phyloP scores from a whole-genome alignment of 2,888 invertebrate species.

The Pseudolycoriella hygida region DNA sequence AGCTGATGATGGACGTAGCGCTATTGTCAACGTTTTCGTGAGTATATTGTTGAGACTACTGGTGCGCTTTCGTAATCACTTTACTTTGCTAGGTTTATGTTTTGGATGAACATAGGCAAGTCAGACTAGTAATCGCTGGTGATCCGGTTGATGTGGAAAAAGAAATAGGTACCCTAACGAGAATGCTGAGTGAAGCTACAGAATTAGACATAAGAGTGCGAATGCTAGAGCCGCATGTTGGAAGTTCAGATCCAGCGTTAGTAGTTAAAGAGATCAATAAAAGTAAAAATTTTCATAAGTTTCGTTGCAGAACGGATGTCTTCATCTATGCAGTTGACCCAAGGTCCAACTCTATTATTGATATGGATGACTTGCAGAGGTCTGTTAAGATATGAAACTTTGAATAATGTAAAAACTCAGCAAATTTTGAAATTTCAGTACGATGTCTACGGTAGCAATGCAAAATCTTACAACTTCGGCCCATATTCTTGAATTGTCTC shows the following conservation, averaged over 20 bases:
- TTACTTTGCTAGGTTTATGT: slow-evolving; percentile 47
- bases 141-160: slow-evolving; percentile 60
- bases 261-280: too few relatives aligned
- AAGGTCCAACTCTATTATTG: slow-evolving; percentile 59
- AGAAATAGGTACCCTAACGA: slow-evolving; percentile 49
- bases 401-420: too few relatives aligned
- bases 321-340: slow-evolving; percentile 76
- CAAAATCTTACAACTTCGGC: slow-evolving; percentile 45
- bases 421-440: slow-evolving; percentile 27
- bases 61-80: background rate
- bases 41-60: slow-evolving; percentile 27
- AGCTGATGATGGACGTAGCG: slow-evolving; percentile 63
- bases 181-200: slow-evolving; percentile 50
- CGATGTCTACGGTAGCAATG: slow-evolving; percentile 39
- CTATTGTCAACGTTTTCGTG: slow-evolving; percentile 73
- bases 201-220: slow-evolving; percentile 63
- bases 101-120: slow-evolving; percentile 61
- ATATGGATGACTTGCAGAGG: slow-evolving; percentile 62
- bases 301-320: slow-evolving; percentile 55
- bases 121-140: slow-evolving; percentile 59
- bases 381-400: slow-evolving; percentile 19
- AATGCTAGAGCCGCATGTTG: slow-evolving; percentile 52
- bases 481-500: slow-evolving; percentile 42
- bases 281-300: too few relatives aligned
- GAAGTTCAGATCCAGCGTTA: slow-evolving; percentile 34